Evolutionary conservation across 2,888 invertebrate genomes (phyloP).

Genomic region (Epirrhoe alternata): DNA sequence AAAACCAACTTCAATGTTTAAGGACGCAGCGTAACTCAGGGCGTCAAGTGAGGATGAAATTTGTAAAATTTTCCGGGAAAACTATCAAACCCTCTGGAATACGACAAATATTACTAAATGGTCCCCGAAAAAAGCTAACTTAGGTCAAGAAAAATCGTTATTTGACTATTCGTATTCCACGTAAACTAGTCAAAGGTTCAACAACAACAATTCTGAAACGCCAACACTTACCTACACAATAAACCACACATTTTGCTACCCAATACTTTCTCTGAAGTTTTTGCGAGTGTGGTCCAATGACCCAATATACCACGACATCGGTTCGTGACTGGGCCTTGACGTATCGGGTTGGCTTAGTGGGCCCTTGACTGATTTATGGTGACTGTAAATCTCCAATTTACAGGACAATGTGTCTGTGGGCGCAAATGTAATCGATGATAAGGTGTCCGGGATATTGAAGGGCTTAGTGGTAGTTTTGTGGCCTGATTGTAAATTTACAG

Average conservation of each 20-base stretch:
- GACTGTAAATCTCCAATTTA: conserved; percentile 81
- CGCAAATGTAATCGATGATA: conserved; percentile 66
- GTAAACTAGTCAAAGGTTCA: background rate
- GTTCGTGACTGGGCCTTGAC: conserved; percentile 63
- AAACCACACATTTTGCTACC: conserved; percentile 10
- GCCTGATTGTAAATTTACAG: conserved; percentile 15
- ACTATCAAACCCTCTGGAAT: too few species aligned
- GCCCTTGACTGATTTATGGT: conserved; percentile 82
- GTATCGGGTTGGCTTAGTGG: conserved; percentile 74
- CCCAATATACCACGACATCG: conserved; percentile 55
- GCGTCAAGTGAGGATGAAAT: too few species aligned
- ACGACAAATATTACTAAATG: too few species aligned
- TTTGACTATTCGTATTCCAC: background rate
- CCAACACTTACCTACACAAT: conserved; percentile 6
- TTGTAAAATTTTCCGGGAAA: too few species aligned
- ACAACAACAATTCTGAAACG: background rate
- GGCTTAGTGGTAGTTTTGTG: conserved; percentile 36
- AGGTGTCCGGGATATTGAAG: conserved; percentile 38
- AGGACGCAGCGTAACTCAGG: too few species aligned
- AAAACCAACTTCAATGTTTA: too few species aligned
- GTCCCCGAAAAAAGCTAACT: too few species aligned
- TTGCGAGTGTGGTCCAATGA: conserved; percentile 24
- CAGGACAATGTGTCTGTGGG: conserved; percentile 66
- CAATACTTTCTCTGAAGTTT: conserved; percentile 21
- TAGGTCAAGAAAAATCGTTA: too few species aligned